A percentile compares a stretch with the other conserved stretches of the same genome.
These are phyloP conservation scores for Narcine bancroftii DNA, from an alignment of 2,113 vertebrate species.

Conservation along the genomic window DNA sequence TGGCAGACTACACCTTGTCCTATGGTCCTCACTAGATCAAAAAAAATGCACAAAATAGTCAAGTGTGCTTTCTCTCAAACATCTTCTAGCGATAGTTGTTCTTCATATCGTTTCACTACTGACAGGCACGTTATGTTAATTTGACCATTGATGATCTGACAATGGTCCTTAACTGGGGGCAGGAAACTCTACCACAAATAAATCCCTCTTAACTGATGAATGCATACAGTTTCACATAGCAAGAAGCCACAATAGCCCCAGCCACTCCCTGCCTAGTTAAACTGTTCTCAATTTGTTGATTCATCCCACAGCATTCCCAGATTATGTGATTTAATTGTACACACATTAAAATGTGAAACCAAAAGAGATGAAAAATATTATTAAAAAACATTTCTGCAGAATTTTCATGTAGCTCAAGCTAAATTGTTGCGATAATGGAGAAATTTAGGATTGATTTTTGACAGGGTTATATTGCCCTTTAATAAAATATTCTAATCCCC, in stretches of 20 bases:
- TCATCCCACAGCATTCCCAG: not conserved
- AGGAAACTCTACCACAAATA: not conserved
- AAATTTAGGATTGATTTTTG: constrained; percentile 8
- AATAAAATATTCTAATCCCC: constrained; percentile 29
- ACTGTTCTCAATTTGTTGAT: not conserved
- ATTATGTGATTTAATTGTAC: not conserved
- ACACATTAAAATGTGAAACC: not conserved
- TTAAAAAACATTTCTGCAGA: not conserved
- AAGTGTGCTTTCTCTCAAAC: not conserved
- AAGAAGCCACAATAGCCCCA: not conserved
- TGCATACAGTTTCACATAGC: not conserved
- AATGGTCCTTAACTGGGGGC: not conserved
- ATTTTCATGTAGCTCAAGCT: not conserved
- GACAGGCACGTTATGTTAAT: not conserved
- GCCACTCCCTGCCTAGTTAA: not conserved
- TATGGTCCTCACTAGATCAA: not conserved
- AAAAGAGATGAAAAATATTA: not conserved
- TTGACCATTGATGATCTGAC: not conserved
- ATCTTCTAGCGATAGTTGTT: not conserved
- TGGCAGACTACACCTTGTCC: not conserved
- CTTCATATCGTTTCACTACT: not conserved
- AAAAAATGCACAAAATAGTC: not conserved
- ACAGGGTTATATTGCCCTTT: constrained; percentile 5
- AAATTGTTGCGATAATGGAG: not conserved
- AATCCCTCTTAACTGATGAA: not conserved